These are phyloP conservation scores for Trichomalopsis sarcophagae DNA, from an alignment of 1,140 invertebrate species.

Conservation along the genomic window DNA sequence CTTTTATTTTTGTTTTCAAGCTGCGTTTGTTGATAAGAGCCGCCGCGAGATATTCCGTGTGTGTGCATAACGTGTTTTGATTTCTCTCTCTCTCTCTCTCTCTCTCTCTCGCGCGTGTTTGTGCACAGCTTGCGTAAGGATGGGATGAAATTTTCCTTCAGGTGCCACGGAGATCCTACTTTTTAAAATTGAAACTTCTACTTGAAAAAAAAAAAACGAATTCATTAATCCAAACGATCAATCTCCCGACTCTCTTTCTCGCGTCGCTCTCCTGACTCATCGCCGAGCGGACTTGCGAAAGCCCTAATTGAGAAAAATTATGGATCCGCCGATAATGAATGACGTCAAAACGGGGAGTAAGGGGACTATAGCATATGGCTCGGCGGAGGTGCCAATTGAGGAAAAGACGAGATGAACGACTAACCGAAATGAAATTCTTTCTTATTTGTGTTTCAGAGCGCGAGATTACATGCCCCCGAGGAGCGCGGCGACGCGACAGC, in stretches of 20 bases:
- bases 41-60: neutral
- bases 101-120: neutral
- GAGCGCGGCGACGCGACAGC: constrained; percentile 40
- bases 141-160: too few relatives aligned
- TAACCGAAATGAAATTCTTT: neutral
- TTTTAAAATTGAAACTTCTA: too few relatives aligned
- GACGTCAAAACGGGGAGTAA: neutral
- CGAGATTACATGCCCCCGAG: constrained; percentile 50
- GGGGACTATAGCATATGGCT: too few relatives aligned
- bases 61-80: neutral
- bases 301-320: constrained; percentile 14
- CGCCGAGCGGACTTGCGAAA: neutral
- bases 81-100: neutral
- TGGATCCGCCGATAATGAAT: constrained; percentile 9
- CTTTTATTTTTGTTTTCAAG: constrained; percentile 12
- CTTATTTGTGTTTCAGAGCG: constrained; percentile 5
- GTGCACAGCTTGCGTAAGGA: neutral
- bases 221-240: too few relatives aligned
- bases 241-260: too few relatives aligned
- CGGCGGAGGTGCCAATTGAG: neutral
- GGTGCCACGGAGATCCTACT: too few relatives aligned
- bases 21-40: neutral
- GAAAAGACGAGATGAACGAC: neutral
- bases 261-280: neutral
- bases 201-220: too few relatives aligned